Base-by-base conservation (phyloP, 2,797 vertebrate genomes). In the Cyclopterus lumpus region DNA sequence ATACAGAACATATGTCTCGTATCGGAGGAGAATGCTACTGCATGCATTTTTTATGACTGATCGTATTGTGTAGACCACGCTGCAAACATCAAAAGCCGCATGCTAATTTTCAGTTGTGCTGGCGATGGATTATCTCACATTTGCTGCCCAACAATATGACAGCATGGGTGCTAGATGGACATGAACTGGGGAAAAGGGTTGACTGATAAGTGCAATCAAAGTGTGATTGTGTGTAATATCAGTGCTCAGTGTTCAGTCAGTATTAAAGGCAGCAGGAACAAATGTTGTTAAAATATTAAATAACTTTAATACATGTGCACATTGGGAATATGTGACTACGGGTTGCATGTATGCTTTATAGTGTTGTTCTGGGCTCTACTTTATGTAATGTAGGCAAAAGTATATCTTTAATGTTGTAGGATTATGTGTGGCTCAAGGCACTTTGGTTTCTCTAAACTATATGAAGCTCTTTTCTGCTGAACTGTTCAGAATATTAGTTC, bases 121-220 rank as follows among this genome's bases (percentile, higher is more conserved):
- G 9, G 44, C 48, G 68, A 57, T 72, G 20, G 49, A 77, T 82
- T 59, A 73, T 82, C 62, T 77, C 44, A 59, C 67, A 71, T 72
- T 71, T 71, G 22, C 59, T 72, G 26, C 70, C 72, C 74, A 71
- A 68, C 67, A 78, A 79, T 81, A 83, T 78, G 83, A 86, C 72
- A 65, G 54, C 66, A 32, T 58, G 67, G 73, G 48, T 2, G 26
- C 69, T 84, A 76, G 83, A 89, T 72, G 72, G 72, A 85, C 78
- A 83, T 46, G 73, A 57, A 88, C 72, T 64, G 71, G 80, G 82
- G 84, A 75, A 85, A 88, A 82, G 85, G 74, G 77, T 80, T 84
- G 83, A 87, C 80, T 86, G 87, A 90, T 91, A 90, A 89, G 81
- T 80, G 73, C 76, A 90, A 88, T 93, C 87, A 89, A 77, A 90